Evolutionary conservation across 23 tunicate genomes (phyloP), one percentile per base, ranked within the genome.

Genomic region (Styela clava): DNA sequence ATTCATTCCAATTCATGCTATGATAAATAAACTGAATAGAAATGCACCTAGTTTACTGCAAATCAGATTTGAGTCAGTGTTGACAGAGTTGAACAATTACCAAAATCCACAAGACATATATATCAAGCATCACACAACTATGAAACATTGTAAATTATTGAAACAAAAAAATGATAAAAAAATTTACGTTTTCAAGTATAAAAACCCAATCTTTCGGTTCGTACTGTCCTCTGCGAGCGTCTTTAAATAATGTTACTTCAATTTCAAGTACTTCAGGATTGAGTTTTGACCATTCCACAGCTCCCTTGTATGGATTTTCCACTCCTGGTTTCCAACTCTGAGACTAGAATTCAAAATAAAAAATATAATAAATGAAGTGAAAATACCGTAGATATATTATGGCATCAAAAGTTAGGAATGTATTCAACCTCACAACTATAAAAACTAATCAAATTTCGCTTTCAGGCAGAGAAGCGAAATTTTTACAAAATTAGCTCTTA

Each of bases 291-390:
- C 97, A 91, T 31, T 88, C 83, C 0, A 88, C 91, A 1, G 65
- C 25, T 20, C 97, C 97, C 56, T 72, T 69, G 35, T 86, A 91
- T 56, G 97, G 90, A 74, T 91, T 73, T 79, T 86, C 87, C 21
- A 91, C 70, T 34, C 91, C 83, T 20, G 97, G 97, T 27, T 74
- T 78, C 97, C 97, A 91, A 33, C 97, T 91, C 78, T 83, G 97
- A 1, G 89, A 74, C 97, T 91, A 82, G 0, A 74, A 74, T 1
- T 0, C 2, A 71, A 63, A 70, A 69, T 12, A 61, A 27, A 73
- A 9, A 12, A 31, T 73, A 9, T 61, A n/a, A n/a, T n/a, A n/a
- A n/a, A n/a, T n/a, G n/a, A n/a, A n/a, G n/a, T n/a, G 16, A 22
- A 29, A 16, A 16, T 73, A 22, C 33, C 16, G n/a, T 73, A 30